Evolutionary conservation across 1,140 invertebrate genomes (phyloP).

Genomic region (Eufriesea mexicana): DNA sequence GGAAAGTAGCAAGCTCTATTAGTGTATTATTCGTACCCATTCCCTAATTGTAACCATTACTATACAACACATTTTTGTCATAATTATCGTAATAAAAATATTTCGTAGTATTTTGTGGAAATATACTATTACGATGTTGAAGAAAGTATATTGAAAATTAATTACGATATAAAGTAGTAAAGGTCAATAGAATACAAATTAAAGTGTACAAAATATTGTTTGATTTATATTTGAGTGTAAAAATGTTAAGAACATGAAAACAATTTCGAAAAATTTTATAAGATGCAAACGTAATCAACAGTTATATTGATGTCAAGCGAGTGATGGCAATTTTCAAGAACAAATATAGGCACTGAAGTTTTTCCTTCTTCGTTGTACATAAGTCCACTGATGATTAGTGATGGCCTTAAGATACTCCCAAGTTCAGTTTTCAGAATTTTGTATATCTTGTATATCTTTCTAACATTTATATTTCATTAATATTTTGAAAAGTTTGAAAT

Average conservation of each 20-base stretch:
- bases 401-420: neutral
- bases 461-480: no score
- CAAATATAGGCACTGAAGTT: slow-evolving; percentile 28
- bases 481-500: no score
- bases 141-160: neutral
- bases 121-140: neutral
- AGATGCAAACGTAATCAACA: slow-evolving; percentile 19
- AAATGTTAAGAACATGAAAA: neutral
- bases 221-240: neutral
- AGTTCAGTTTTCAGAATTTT: neutral
- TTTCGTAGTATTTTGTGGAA: neutral
- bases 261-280: slow-evolving; percentile 31
- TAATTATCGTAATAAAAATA: neutral
- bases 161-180: neutral
- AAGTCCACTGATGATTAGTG: neutral
- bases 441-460: neutral
- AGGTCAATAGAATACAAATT: no score
- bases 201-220: neutral
- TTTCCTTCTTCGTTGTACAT: neutral
- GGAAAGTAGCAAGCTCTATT: neutral
- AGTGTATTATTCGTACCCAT: neutral
- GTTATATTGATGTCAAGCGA: slow-evolving; percentile 17
- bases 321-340: slow-evolving; percentile 62
- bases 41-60: neutral
- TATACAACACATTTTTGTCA: neutral